These are phyloP conservation scores for Vipera latastei DNA, from an alignment of 2,797 vertebrate genomes.

Conservation along the genomic window DNA sequence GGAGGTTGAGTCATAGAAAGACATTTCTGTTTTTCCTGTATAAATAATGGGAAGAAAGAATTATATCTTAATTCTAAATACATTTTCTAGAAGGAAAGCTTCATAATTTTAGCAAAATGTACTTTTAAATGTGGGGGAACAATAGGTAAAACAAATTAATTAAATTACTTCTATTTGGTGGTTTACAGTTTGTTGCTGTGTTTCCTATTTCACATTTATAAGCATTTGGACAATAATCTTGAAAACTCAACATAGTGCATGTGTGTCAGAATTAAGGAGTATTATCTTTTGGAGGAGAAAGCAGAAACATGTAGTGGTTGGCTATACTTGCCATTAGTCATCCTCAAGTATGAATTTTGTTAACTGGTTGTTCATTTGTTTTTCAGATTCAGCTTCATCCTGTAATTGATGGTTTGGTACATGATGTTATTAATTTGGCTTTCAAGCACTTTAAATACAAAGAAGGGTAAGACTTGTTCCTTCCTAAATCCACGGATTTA, in stretches of 20 bases:
- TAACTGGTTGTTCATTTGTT: constrained; percentile 40
- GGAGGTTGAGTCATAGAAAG: not conserved
- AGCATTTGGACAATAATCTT: not conserved
- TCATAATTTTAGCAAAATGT: not conserved
- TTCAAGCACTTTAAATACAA: constrained; percentile 99
- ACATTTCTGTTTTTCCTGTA: not conserved
- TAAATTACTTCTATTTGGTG: not conserved
- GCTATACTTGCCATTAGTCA: not conserved
- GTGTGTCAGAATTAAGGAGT: not conserved
- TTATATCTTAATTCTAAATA: not conserved
- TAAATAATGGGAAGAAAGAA: not conserved
- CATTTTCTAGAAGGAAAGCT: not conserved
- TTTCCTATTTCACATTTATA: not conserved
- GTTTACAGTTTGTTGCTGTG: not conserved
- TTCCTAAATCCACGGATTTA: not conserved
- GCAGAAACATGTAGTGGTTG: not conserved
- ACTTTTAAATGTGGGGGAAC: not conserved
- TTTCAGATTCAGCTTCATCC: constrained; percentile 96
- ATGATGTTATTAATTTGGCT: constrained; percentile 95
- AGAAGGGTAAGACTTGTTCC: constrained; percentile 84
- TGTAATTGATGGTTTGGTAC: constrained; percentile 93
- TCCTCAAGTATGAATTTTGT: not conserved
- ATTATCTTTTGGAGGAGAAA: not conserved
- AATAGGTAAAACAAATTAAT: not conserved
- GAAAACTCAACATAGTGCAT: not conserved